These are phyloP conservation scores for Drosophila arizonae DNA, from an alignment of 1,140 invertebrate species.

Conservation along the genomic window DNA sequence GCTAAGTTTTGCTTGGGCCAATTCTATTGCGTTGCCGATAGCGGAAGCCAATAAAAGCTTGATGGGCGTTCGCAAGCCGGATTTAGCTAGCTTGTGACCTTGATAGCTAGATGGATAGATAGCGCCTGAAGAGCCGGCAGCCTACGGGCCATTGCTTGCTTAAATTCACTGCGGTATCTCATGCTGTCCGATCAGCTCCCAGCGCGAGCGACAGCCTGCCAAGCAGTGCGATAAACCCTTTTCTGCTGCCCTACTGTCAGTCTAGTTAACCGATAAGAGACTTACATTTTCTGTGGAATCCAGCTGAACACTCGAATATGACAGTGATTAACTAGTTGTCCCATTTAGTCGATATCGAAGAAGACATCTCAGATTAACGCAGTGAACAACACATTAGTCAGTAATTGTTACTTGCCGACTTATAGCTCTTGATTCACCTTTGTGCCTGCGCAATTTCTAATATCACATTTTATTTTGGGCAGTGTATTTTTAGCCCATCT, in stretches of 20 bases:
- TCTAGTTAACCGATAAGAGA: slow-evolving; percentile 15
- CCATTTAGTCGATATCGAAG: slow-evolving; percentile 36
- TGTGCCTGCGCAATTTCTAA: background rate
- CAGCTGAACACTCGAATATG: slow-evolving; percentile 45
- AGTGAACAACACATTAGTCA: slow-evolving; percentile 57
- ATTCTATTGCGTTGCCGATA: slow-evolving; percentile 52
- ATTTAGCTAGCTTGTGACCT: background rate
- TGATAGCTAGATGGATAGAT: background rate
- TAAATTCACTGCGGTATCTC: no score
- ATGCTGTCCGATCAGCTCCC: slow-evolving; percentile 16
- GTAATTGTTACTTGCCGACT: slow-evolving; percentile 9
- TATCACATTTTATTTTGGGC: no score
- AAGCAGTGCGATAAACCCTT: background rate
- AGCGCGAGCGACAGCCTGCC: slow-evolving; percentile 6
- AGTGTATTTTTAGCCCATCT: background rate
- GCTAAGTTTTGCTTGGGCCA: slow-evolving; percentile 12
- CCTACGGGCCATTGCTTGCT: no score
- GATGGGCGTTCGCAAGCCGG: background rate
- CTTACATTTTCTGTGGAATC: no score
- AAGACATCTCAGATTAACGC: slow-evolving; percentile 33
- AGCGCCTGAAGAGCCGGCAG: background rate
- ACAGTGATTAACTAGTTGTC: slow-evolving; percentile 63
- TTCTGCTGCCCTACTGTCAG: slow-evolving; percentile 3
- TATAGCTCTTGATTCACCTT: slow-evolving; percentile 3
- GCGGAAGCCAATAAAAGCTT: slow-evolving; percentile 59